phyloP scores from a whole-genome alignment of 2,113 vertebrate genomes.

The Plecotus auritus region DNA sequence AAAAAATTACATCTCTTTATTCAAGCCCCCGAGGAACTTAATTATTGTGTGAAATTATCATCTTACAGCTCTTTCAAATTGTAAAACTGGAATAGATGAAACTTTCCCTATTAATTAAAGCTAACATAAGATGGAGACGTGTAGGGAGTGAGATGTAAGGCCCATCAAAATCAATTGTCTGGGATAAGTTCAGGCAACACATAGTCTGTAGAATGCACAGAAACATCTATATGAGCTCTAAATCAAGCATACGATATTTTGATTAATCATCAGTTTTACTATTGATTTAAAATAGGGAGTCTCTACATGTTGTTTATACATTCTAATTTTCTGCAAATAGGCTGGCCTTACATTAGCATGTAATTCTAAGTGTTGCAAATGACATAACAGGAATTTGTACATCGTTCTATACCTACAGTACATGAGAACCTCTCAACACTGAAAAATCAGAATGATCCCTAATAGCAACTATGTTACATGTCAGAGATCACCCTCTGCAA shows the following conservation, averaged over 20 bases:
- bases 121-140: neutral
- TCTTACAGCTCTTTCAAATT: neutral
- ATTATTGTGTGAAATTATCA: neutral
- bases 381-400: neutral
- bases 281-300: neutral
- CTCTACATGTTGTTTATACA: neutral
- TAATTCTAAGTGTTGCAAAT: neutral
- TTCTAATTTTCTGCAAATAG: neutral
- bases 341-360: neutral
- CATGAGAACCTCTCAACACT: neutral
- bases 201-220: neutral
- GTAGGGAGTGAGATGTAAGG: neutral
- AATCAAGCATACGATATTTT: neutral
- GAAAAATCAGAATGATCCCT: neutral
- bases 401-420: too few relatives aligned
- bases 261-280: neutral
- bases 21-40: neutral
- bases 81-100: neutral
- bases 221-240: neutral
- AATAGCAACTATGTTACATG: neutral
- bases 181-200: neutral
- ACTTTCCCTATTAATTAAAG: neutral
- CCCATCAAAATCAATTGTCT: neutral
- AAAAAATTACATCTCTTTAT: neutral
- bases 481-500: neutral